Base-by-base conservation (phyloP, 2,797 vertebrate genomes). In the Capromys pilorides region DNA sequence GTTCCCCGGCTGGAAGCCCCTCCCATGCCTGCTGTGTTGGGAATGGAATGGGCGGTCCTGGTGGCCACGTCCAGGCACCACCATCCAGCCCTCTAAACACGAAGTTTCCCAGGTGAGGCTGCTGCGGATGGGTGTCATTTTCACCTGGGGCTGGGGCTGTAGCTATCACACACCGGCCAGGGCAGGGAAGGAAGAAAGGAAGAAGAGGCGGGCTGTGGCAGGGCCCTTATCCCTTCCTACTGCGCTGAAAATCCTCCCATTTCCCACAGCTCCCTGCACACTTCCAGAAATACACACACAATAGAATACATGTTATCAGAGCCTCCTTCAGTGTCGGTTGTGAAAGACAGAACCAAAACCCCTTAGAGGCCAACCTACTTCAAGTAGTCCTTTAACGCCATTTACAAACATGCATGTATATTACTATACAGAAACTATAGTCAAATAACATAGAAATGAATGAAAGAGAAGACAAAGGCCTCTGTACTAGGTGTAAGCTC, bases 381-480 rank as follows among this genome's bases (percentile, higher is more conserved):
- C 81, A 75, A 59, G 49, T 0, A 33, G 92, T 57, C 75, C 39
- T 82, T 96, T 87, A 14, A 59, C 36, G 84, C 51, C 62, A 41
- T 59, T 86, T 92, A 59, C 12, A 89, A 81, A 93, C 64, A 93
- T 2, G 36, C 18, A 67, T 12, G 39, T 1, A 39, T 10, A 45
- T 19, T n/a, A 88, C 54, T 28, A 77, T 51, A 94, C 90, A 92
- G 64, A 82, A 87, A 90, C 96, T n/a, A 64, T 59, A 66, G 51
- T 51, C 84, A 80, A 81, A 61, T 16, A 54, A 57, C 79, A 79
- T 5, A 79, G 61, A 93, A 83, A 80, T n/a, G 71, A 69, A 61
- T 86, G 16, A 82, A 45, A 87, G 49, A 79, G 41, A 88, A 88
- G 86, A 94, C 88, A 94, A 94, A 95, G 88, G 41, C 83, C 51